A percentile compares a stretch with the other conserved stretches of the same genome.
These are phyloP conservation scores for Timandra comae DNA, from an alignment of 2,888 invertebrate genomes.

Conservation along the genomic window DNA sequence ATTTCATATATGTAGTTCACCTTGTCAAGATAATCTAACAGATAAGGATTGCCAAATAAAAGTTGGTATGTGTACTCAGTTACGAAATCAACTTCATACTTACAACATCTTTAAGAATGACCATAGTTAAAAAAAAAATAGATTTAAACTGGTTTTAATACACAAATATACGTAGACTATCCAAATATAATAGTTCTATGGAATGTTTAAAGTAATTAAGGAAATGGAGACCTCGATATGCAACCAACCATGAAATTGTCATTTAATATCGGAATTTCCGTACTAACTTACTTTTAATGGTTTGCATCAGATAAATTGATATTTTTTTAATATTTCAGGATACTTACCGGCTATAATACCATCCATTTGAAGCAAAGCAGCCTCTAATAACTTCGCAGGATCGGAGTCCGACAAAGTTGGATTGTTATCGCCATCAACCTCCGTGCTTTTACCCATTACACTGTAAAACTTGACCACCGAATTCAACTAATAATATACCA, in stretches of 20 bases:
- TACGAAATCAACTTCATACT: no score
- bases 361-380: constrained; percentile 92
- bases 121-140: no score
- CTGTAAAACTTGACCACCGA: constrained; percentile 18
- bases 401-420: constrained; percentile 82
- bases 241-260: constrained; percentile 40
- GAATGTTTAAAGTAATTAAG: no score
- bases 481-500: constrained; percentile 11
- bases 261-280: not conserved
- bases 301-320: constrained; percentile 9
- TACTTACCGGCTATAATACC: constrained; percentile 87
- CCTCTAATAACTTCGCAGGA: constrained; percentile 90
- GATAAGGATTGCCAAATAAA: not conserved
- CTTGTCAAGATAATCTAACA: no score
- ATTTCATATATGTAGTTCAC: no score
- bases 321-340: no score
- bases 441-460: constrained; percentile 68
- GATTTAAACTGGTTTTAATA: no score
- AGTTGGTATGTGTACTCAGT: no score
- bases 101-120: no score
- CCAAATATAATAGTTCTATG: no score
- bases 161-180: no score
- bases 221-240: constrained; percentile 36
- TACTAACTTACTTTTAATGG: not conserved
- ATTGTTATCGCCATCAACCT: constrained; percentile 70